Base-by-base conservation (phyloP, 2,113 vertebrate genomes). In the Seriola dumerili region DNA sequence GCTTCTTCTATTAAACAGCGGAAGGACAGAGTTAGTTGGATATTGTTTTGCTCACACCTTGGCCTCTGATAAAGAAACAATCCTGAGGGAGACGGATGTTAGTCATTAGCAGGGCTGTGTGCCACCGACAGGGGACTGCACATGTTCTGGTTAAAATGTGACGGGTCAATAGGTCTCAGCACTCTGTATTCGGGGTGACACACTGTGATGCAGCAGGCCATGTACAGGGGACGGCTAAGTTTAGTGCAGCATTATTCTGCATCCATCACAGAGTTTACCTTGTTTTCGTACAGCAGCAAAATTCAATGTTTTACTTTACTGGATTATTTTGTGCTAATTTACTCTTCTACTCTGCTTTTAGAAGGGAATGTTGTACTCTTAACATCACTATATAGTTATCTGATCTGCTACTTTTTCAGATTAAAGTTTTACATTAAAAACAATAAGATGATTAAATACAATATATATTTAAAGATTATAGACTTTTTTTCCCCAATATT, bases 31-130 rank as follows among this genome's bases (percentile, higher is more conserved):
- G 85, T 94, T 93, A 92, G 81, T 32, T 50, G 63, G 63, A 93
- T 88, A 89, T 93, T 93, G 92, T 92, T 93, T 89, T 93, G 67
- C 52, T 79, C 73, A 76, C 87, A 91, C 80, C 70, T 80, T 85
- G 82, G 82, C 91, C 85, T 76, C 78, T 83, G 72, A 48, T 70
- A 81, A 77, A 79, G 66, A 82, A 48, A 48, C 66, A 66, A 5
- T 73, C 67, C 66, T 36, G 69, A 59, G 59, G 66, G 71, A 75
- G 89, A 87, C 85, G 90, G 87, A 88, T 90, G 85, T 73, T 4
- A 14, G 83, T 91, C 73, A 90, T 91, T 85, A 88, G 62, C 66
- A 1, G 81, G 78, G 80, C 65, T 6, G 50, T 69, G 75, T 70
- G 77, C 75, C 76, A 21, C 55, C 25, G 8, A 52, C 36, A 1